These are phyloP conservation scores for Hermaeophaga mercurialis DNA, from an alignment of 2,888 invertebrate species.

Conservation along the genomic window DNA sequence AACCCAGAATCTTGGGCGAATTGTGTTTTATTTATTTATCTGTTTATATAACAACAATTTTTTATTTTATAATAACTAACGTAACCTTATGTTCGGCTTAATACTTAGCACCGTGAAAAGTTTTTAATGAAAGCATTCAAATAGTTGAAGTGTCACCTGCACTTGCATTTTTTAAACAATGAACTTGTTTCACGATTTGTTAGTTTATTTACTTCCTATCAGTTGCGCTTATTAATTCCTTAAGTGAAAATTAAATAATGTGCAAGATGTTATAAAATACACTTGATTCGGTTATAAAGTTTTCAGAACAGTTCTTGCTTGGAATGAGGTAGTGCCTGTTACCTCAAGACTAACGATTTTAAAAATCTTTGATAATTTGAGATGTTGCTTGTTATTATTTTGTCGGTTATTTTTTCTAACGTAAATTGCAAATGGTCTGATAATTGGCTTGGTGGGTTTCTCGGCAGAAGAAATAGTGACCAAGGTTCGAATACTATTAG, in stretches of 20 bases:
- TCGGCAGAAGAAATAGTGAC: not conserved
- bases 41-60: not conserved
- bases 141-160: not conserved
- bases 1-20: not conserved
- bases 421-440: not conserved
- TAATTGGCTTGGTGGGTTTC: not conserved
- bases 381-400: not conserved
- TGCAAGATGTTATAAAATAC: conserved; percentile 6
- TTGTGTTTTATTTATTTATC: not conserved
- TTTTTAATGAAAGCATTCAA: not conserved
- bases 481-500: not conserved
- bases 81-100: not conserved
- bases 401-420: not conserved
- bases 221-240: conserved; percentile 5
- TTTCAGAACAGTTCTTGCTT: not conserved
- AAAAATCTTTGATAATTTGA: not conserved
- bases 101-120: not conserved
- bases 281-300: not conserved
- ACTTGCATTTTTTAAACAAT: not conserved
- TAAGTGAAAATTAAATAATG: conserved; percentile 4
- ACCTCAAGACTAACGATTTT: not conserved
- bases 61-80: not conserved
- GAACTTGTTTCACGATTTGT: conserved; percentile 7
- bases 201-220: conserved; percentile 12
- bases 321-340: not conserved